These are phyloP conservation scores for Argya squamiceps DNA, from an alignment of 2,797 vertebrate genomes.

Conservation along the genomic window DNA sequence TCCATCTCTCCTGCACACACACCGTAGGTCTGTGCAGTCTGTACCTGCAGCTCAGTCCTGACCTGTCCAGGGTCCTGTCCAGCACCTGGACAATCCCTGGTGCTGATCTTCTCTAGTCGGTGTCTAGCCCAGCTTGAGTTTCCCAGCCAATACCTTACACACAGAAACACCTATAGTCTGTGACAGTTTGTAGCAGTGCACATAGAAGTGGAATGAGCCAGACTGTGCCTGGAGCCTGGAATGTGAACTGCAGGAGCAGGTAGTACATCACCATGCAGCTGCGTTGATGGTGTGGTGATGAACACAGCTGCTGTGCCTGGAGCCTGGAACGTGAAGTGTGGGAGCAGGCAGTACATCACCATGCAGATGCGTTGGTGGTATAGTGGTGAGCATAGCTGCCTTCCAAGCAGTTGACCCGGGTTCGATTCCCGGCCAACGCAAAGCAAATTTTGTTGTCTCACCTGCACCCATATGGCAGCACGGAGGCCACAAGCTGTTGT, in stretches of 20 bases:
- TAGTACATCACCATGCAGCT: accelerated
- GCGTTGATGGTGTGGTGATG: conserved; percentile 67
- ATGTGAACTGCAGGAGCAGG: accelerated
- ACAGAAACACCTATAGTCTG: neutral
- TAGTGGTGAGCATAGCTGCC: conserved; percentile 73
- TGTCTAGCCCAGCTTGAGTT: neutral
- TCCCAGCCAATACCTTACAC: neutral
- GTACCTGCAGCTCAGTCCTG: neutral
- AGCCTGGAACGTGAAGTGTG: too few species aligned
- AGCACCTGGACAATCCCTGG: neutral
- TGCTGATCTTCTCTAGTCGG: neutral
- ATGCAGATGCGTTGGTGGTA: neutral
- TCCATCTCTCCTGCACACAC: neutral
- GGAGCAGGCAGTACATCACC: neutral
- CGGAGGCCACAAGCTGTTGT: accelerated
- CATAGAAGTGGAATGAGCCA: accelerated
- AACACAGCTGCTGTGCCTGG: conserved; percentile 38
- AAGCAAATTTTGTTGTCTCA: accelerated
- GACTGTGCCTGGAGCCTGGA: accelerated
- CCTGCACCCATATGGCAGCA: accelerated
- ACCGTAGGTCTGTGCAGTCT: neutral
- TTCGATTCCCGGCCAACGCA: conserved; percentile 76
- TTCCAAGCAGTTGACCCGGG: conserved; percentile 83
- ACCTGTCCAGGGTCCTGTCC: neutral
- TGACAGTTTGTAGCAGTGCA: neutral